Evolutionary conservation across 2,888 invertebrate species (phyloP).

Genomic region (Drosophila algonquin): DNA sequence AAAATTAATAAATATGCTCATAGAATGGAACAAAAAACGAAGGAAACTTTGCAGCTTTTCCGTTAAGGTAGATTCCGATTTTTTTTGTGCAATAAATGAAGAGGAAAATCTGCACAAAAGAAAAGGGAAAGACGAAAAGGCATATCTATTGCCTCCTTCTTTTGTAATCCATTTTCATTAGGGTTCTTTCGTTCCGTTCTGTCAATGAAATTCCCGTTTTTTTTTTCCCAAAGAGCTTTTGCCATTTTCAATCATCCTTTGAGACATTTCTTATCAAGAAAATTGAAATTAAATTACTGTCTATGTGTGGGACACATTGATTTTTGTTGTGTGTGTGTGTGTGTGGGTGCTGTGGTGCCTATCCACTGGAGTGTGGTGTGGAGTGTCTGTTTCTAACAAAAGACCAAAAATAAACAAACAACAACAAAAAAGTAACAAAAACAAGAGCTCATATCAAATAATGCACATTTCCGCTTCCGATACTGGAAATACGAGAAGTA

Average conservation of each 20-base stretch:
- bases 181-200: slow-evolving; percentile 11
- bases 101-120: slow-evolving; percentile 2
- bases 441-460: slow-evolving; percentile 63
- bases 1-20: slow-evolving; percentile 41
- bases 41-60: slow-evolving; percentile 14
- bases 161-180: slow-evolving; percentile 19
- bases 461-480: slow-evolving; percentile 76
- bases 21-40: slow-evolving; percentile 1
- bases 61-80: slow-evolving; percentile 26
- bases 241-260: slow-evolving; percentile 4
- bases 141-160: not conserved
- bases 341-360: slow-evolving; percentile 2
- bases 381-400: slow-evolving; percentile 13
- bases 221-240: slow-evolving; percentile 1
- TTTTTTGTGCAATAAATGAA: slow-evolving; percentile 1
- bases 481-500: slow-evolving; percentile 54
- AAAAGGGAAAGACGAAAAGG: not conserved
- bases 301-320: slow-evolving; percentile 5
- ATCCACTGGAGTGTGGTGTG: slow-evolving; percentile 23
- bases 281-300: slow-evolving; percentile 43
- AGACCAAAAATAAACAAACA: slow-evolving; percentile 11
- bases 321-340: not conserved
- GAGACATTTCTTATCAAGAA: slow-evolving; percentile 18
- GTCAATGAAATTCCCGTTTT: slow-evolving; percentile 5
- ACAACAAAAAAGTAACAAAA: slow-evolving; percentile 36